phyloP scores from a whole-genome alignment of 2,113 vertebrate species.

The Mirza zaza region DNA sequence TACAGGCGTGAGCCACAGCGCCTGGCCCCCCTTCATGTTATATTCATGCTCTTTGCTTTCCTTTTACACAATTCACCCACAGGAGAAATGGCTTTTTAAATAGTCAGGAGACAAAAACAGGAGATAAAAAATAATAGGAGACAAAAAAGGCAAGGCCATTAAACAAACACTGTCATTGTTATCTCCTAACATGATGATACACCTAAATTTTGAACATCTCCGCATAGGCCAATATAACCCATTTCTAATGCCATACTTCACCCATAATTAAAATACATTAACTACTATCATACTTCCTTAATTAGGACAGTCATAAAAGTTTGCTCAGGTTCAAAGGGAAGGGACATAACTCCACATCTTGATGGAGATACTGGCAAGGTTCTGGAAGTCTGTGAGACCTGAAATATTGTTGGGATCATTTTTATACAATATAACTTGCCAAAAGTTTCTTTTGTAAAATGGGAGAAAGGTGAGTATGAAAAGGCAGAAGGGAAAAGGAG shows the following conservation, averaged over 20 bases:
- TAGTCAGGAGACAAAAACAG: neutral
- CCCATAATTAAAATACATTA: neutral
- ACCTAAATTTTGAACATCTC: constrained; percentile 35
- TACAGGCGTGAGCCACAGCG: too few species aligned
- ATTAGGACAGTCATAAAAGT: neutral
- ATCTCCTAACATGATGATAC: neutral
- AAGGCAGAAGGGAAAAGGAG: neutral
- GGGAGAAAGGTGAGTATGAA: neutral
- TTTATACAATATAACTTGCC: constrained; percentile 10
- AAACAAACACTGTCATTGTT: neutral
- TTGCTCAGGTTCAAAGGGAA: neutral
- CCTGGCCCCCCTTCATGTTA: neutral
- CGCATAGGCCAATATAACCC: neutral
- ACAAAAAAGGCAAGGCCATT: constrained; percentile 34
- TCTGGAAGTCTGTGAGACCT: neutral
- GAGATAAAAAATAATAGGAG: neutral
- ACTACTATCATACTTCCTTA: neutral
- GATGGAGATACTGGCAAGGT: neutral
- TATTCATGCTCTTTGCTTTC: constrained; percentile 25
- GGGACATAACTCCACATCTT: neutral
- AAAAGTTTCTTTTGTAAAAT: constrained; percentile 11
- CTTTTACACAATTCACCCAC: neutral
- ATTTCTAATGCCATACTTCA: constrained; percentile 33
- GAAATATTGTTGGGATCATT: neutral
- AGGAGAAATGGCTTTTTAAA: constrained; percentile 3